phyloP scores from a whole-genome alignment of 2,797 vertebrate species.

The Cossypha polioptera region DNA sequence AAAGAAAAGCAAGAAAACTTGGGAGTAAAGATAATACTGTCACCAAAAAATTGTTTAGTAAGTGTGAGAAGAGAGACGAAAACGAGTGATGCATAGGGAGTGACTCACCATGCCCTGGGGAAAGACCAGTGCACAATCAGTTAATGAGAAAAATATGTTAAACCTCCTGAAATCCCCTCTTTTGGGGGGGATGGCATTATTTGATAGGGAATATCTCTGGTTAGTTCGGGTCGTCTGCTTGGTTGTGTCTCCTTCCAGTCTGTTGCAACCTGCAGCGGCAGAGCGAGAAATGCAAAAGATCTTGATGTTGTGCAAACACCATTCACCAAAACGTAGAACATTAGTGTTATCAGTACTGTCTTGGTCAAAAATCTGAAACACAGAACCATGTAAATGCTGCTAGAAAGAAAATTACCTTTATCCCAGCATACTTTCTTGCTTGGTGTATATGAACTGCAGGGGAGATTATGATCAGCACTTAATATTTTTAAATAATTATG shows the following conservation, averaged over 20 bases:
- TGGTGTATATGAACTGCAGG: background rate
- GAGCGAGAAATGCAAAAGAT: background rate
- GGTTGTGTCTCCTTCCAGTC: background rate
- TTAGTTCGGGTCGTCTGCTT: background rate
- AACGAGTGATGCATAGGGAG: background rate
- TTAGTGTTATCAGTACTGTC: background rate
- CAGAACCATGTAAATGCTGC: background rate
- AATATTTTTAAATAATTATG: background rate
- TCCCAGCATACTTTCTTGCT: background rate
- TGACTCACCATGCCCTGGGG: background rate
- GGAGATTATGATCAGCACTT: background rate
- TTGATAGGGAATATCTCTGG: background rate
- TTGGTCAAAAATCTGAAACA: background rate
- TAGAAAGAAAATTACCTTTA: background rate
- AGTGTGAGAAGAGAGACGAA: background rate
- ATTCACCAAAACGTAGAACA: background rate
- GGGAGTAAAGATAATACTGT: background rate
- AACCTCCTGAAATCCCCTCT: background rate
- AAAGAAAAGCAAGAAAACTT: background rate
- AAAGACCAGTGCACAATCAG: background rate
- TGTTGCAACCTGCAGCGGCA: rapidly evolving
- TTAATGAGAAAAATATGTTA: background rate
- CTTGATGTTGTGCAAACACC: background rate
- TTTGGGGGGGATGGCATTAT: background rate
- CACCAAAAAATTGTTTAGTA: background rate